Conservation (phyloP, 2,113 vertebrate genomes). For the Myrmecobius fasciatus region DNA sequence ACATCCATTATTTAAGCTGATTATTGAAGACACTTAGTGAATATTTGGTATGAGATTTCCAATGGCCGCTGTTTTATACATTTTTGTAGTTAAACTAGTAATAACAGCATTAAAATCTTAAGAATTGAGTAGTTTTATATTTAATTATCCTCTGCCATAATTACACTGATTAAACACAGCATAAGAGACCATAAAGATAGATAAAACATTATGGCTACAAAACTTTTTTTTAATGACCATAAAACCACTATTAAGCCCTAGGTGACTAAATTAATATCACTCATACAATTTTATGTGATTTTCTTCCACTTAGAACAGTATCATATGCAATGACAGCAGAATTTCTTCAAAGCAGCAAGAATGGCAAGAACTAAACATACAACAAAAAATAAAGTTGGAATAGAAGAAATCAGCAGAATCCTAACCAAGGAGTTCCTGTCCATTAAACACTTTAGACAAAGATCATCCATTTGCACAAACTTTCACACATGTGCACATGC, state of each 20-base stretch:
- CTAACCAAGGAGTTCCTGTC: constrained; percentile 51
- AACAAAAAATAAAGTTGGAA: constrained; percentile 68
- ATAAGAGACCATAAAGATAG: constrained; percentile 86
- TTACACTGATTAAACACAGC: constrained; percentile 88
- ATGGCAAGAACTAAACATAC: constrained; percentile 75
- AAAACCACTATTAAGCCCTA: constrained; percentile 89
- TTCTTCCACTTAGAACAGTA: constrained; percentile 77
- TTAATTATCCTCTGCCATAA: constrained; percentile 89
- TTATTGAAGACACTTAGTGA: constrained; percentile 64
- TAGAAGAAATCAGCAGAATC: constrained; percentile 57
- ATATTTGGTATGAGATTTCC: constrained; percentile 75
- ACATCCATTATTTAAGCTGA: constrained; percentile 68
- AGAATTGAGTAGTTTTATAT: constrained; percentile 85
- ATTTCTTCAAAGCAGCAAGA: constrained; percentile 73
- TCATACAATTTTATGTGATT: constrained; percentile 85
- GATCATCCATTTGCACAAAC: constrained; percentile 33
- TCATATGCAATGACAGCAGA: constrained; percentile 77
- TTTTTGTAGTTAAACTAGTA: constrained; percentile 80
- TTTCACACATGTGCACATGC: neutral
- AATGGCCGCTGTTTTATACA: constrained; percentile 70
- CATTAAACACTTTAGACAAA: constrained; percentile 42
- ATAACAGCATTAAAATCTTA: constrained; percentile 83
- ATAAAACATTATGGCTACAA: constrained; percentile 88
- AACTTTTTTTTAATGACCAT: constrained; percentile 86
- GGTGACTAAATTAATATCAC: constrained; percentile 89